These are phyloP conservation scores for Acleris cristana DNA, from an alignment of 2,888 invertebrate species.

Conservation along the genomic window DNA sequence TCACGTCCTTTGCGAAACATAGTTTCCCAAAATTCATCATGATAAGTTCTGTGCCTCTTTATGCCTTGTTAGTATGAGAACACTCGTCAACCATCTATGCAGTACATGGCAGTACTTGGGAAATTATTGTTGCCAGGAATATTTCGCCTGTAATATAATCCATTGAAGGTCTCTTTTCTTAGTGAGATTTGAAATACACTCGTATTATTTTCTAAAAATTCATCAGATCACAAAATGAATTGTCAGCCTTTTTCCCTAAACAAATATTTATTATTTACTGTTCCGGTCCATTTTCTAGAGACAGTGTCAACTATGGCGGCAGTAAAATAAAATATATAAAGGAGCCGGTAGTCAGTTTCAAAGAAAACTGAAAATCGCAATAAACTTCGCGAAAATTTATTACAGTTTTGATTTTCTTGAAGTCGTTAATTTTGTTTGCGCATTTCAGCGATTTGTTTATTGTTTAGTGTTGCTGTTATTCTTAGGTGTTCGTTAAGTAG, in stretches of 20 bases:
- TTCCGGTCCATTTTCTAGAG: not conserved
- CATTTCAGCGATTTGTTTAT: slow-evolving; percentile 8
- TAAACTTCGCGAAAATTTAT: slow-evolving; percentile 30
- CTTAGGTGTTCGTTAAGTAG: too few relatives aligned
- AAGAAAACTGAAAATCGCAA: slow-evolving; percentile 16
- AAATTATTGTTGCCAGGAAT: too few relatives aligned
- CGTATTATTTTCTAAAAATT: not conserved
- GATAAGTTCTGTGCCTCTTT: too few relatives aligned
- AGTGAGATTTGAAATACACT: not conserved
- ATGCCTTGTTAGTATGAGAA: too few relatives aligned
- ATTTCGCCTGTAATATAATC: too few relatives aligned
- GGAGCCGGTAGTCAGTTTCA: slow-evolving; percentile 3
- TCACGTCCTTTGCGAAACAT: too few relatives aligned
- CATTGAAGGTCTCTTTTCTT: not conserved
- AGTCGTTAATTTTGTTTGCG: slow-evolving; percentile 23
- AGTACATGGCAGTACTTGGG: too few relatives aligned
- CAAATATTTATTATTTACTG: slow-evolving; percentile 23
- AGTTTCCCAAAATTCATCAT: too few relatives aligned
- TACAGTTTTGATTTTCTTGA: slow-evolving; percentile 6
- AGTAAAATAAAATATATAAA: slow-evolving; percentile 26
- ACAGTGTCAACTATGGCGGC: slow-evolving; percentile 4
- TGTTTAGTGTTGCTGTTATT: not conserved
- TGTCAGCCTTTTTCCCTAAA: slow-evolving; percentile 8
- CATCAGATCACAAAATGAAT: slow-evolving; percentile 6
- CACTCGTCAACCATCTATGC: too few relatives aligned